Percentiles rank a stretch among this genome's conserved stretches.
phyloP scores from a whole-genome alignment of 2,888 invertebrate genomes.

The Caenorhabditis plicata region DNA sequence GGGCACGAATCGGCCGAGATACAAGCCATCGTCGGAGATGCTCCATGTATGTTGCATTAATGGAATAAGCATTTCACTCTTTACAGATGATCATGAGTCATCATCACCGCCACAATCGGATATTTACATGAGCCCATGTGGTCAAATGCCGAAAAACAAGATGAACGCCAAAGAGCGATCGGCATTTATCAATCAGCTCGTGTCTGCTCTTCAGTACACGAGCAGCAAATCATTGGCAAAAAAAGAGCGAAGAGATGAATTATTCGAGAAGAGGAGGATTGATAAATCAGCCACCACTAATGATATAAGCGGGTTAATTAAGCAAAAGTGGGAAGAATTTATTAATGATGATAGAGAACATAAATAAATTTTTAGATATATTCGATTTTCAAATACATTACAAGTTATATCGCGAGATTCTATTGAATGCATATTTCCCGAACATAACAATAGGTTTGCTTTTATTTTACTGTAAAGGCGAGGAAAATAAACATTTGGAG shows the following conservation, averaged over 20 bases:
- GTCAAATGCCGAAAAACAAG: constrained; percentile 29
- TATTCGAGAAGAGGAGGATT: too few species aligned
- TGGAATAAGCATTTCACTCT: neutral
- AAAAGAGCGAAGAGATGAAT: constrained; percentile 9
- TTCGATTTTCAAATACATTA: constrained; percentile 27
- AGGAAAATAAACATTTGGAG: too few species aligned
- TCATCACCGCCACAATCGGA: constrained; percentile 27
- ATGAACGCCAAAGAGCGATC: constrained; percentile 39
- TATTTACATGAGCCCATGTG: constrained; percentile 25
- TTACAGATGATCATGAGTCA: constrained; percentile 27
- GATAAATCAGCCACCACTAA: constrained; percentile 38
- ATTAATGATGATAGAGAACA: neutral
- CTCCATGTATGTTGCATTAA: constrained; percentile 13
- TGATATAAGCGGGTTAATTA: constrained; percentile 28
- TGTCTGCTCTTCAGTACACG: constrained; percentile 34
- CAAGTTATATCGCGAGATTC: constrained; percentile 27
- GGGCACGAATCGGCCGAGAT: constrained; percentile 38
- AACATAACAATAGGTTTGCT: too few species aligned
- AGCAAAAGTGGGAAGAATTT: constrained; percentile 16
- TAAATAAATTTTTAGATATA: constrained; percentile 14
- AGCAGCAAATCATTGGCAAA: constrained; percentile 30
- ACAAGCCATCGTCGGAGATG: constrained; percentile 34
- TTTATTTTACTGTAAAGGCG: too few species aligned
- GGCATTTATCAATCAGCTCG: constrained; percentile 42
- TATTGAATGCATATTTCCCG: constrained; percentile 7